These are phyloP conservation scores for Polyommatus iphigenia DNA, from an alignment of 2,888 invertebrate genomes.

Conservation along the genomic window DNA sequence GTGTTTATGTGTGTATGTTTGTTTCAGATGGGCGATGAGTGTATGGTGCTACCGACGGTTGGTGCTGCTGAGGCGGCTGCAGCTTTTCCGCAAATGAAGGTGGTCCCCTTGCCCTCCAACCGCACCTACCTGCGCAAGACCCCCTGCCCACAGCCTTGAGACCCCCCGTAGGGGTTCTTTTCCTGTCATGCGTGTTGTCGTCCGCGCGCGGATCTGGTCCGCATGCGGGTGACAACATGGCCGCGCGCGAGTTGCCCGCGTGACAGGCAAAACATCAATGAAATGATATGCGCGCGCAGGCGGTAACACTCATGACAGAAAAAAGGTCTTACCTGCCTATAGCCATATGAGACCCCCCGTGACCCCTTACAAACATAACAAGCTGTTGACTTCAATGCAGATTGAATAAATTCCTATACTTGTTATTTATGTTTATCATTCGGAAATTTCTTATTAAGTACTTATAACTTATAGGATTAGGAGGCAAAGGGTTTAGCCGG, in stretches of 20 bases:
- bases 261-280: too few species aligned
- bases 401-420: background rate
- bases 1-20: constrained; percentile 47
- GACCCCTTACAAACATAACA: background rate
- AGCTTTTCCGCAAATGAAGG: constrained; percentile 86
- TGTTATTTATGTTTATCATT: background rate
- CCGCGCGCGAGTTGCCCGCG: too few species aligned
- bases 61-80: constrained; percentile 83
- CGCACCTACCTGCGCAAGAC: constrained; percentile 90
- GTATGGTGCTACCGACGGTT: constrained; percentile 94
- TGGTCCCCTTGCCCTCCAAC: constrained; percentile 89
- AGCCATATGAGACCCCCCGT: background rate
- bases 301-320: too few species aligned
- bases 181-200: too few species aligned
- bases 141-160: constrained; percentile 68
- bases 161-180: background rate
- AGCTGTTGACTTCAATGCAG: too few species aligned
- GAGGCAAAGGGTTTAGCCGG: too few species aligned
- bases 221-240: too few species aligned
- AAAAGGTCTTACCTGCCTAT: too few species aligned
- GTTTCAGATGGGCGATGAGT: constrained; percentile 86
- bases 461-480: too few species aligned
- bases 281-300: too few species aligned
- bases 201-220: too few species aligned
- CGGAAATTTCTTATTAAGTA: background rate